Percentiles rank a stretch among this genome's conserved stretches.
phyloP scores from a whole-genome alignment of 2,113 vertebrate genomes.

The Halichoeres trimaculatus region DNA sequence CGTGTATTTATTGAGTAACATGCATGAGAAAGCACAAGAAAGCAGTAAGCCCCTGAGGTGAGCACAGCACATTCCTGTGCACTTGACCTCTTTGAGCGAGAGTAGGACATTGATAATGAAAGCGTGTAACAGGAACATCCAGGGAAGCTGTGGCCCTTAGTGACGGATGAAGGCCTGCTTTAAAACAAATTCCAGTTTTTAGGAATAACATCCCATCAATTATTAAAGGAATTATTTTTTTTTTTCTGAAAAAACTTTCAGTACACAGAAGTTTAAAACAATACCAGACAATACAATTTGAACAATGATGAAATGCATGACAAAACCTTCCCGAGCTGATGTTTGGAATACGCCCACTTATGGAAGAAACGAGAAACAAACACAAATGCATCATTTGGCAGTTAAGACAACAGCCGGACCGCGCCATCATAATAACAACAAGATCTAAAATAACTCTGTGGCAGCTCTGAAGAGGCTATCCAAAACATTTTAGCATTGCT shows the following conservation, averaged over 20 bases:
- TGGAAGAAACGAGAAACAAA: constrained; percentile 58
- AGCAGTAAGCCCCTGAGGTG: constrained; percentile 63
- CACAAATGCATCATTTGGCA: constrained; percentile 71
- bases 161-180: constrained; percentile 44
- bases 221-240: constrained; percentile 14
- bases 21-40: constrained; percentile 74
- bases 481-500: constrained; percentile 79
- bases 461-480: constrained; percentile 73
- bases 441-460: constrained; percentile 75
- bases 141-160: constrained; percentile 52
- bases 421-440: constrained; percentile 73
- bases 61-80: constrained; percentile 65
- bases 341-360: constrained; percentile 70
- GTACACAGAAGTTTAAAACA: constrained; percentile 46
- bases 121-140: constrained; percentile 62
- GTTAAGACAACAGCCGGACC: constrained; percentile 71
- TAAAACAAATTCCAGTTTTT: neutral
- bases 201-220: neutral
- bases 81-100: constrained; percentile 74
- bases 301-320: constrained; percentile 65
- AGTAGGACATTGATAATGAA: constrained; percentile 77
- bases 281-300: constrained; percentile 52
- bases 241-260: constrained; percentile 29
- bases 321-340: constrained; percentile 62
- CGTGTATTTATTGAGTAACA: constrained; percentile 79